These are phyloP conservation scores for Sarcophaga peregrina DNA, from an alignment of 1,140 invertebrate species.

Conservation along the genomic window DNA sequence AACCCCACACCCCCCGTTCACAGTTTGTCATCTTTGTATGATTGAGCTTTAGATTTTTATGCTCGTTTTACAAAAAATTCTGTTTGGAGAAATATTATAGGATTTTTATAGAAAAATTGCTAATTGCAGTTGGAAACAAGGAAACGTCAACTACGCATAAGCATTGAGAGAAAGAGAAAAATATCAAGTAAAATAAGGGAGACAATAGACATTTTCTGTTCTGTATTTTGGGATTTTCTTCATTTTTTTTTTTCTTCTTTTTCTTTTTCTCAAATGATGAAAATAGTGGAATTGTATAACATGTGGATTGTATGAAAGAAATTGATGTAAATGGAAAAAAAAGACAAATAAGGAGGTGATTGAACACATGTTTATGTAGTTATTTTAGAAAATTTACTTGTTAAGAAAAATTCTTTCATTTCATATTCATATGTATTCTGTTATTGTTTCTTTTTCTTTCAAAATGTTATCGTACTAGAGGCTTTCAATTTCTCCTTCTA, in stretches of 20 bases:
- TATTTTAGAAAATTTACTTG: background rate
- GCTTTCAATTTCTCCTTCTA: too few species aligned
- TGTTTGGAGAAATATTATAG: constrained; percentile 37
- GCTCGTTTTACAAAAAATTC: background rate
- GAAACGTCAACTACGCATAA: constrained; percentile 32
- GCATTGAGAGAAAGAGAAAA: constrained; percentile 28
- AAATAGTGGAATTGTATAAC: constrained; percentile 34
- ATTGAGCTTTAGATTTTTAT: background rate
- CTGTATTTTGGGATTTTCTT: background rate
- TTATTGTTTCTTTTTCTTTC: too few species aligned
- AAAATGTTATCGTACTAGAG: too few species aligned
- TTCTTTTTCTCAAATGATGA: background rate
- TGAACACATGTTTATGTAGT: constrained; percentile 5
- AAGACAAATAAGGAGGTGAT: background rate
- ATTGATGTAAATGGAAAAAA: constrained; percentile 9
- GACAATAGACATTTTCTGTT: background rate
- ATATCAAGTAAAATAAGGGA: background rate
- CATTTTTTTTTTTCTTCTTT: background rate
- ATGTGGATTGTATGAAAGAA: constrained; percentile 29
- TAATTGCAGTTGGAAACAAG: constrained; percentile 42
- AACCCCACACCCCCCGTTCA: background rate
- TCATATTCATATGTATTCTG: too few species aligned
- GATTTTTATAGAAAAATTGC: constrained; percentile 28
- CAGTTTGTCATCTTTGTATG: background rate
- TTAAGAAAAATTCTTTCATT: background rate